Conservation (phyloP, 1,140 invertebrate genomes). For the Diorhabda sublineata region DNA sequence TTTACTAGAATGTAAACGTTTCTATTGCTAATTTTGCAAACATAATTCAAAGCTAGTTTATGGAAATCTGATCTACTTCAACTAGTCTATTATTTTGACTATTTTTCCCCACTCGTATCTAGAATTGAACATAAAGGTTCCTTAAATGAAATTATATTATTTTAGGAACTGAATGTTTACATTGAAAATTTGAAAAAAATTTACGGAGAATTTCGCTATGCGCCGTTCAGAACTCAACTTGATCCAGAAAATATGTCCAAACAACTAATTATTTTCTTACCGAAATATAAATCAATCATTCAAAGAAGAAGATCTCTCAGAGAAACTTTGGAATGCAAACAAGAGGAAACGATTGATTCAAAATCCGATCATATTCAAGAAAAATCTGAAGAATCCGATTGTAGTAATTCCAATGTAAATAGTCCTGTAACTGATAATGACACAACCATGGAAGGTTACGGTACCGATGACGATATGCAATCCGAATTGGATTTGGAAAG, state of each 20-base stretch:
- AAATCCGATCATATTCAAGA: not conserved
- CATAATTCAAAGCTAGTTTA: too few species aligned
- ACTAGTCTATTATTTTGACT: too few species aligned
- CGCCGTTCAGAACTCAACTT: conserved; percentile 66
- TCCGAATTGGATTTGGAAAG: conserved; percentile 24
- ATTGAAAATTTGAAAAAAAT: conserved; percentile 66
- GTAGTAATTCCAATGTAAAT: conserved; percentile 3
- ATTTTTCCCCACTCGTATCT: too few species aligned
- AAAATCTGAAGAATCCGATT: conserved; percentile 3
- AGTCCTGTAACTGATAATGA: conserved; percentile 8
- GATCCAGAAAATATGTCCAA: conserved; percentile 61
- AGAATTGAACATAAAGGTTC: too few species aligned
- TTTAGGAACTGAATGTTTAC: conserved; percentile 67
- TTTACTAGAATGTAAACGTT: too few species aligned
- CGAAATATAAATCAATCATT: conserved; percentile 49
- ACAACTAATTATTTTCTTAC: conserved; percentile 67
- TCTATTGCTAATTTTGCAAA: too few species aligned
- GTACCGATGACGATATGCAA: conserved; percentile 33
- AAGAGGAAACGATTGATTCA: conserved; percentile 32
- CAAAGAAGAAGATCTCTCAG: conserved; percentile 11
- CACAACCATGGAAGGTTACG: conserved; percentile 33
- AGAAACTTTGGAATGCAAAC: not conserved
- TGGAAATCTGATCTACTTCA: too few species aligned
- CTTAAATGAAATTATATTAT: not conserved
- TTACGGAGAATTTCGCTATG: conserved; percentile 76